Evolutionary conservation across 2,888 invertebrate genomes (phyloP).

Genomic region (Ophion obscuratus): DNA sequence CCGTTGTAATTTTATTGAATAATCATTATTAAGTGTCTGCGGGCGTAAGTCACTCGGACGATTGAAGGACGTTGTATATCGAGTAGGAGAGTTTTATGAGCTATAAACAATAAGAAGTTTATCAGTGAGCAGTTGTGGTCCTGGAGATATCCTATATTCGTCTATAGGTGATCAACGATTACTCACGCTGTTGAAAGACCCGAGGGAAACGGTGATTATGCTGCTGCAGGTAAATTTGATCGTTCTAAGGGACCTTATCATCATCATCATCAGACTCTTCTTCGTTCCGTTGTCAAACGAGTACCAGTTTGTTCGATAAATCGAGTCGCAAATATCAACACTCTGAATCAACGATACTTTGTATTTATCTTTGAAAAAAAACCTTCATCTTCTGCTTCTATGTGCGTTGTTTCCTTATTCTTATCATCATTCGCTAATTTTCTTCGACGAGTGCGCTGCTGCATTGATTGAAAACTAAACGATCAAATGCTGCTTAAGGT

Average conservation of each 20-base stretch:
- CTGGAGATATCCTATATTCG: not conserved
- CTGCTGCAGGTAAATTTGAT: conserved; percentile 69
- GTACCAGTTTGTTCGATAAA: conserved; percentile 71
- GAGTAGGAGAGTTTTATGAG: conserved; percentile 70
- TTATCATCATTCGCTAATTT: not conserved
- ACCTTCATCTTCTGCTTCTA: not conserved
- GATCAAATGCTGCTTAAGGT: not conserved
- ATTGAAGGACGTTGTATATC: conserved; percentile 69
- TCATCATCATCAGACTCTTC: conserved; percentile 68
- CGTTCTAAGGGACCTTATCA: conserved; percentile 66
- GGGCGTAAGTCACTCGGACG: not conserved
- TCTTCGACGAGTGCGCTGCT: not conserved
- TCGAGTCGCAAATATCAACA: conserved; percentile 61
- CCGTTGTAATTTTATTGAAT: not conserved
- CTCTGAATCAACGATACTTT: conserved; percentile 61
- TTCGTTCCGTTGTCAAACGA: conserved; percentile 50
- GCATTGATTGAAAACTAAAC: not conserved
- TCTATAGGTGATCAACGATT: not conserved
- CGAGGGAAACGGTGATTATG: conserved; percentile 66
- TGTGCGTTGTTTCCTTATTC: not conserved
- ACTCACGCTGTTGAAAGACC: conserved; percentile 69
- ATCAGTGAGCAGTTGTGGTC: not conserved
- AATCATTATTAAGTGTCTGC: not conserved
- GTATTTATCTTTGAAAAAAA: not conserved
- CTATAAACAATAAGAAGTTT: not conserved